A percentile compares a stretch with the other conserved stretches of the same genome.
Conservation (phyloP, 2,113 vertebrate species). For the Lepus europaeus region DNA sequence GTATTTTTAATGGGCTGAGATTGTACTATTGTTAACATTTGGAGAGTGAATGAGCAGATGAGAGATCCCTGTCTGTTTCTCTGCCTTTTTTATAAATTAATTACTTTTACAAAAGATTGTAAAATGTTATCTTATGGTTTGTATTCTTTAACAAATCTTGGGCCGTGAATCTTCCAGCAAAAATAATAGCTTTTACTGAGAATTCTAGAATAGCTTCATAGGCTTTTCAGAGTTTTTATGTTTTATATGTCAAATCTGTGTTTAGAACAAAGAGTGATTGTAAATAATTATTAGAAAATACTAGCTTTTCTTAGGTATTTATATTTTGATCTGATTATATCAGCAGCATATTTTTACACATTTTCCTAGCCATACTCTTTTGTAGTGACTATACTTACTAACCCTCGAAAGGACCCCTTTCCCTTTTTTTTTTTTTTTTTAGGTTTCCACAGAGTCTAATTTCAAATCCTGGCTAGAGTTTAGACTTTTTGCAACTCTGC, state of each 20-base stretch:
- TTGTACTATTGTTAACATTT: background rate
- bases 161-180: background rate
- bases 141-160: slow-evolving; percentile 34
- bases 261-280: slow-evolving; percentile 34
- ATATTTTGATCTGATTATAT: background rate
- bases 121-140: slow-evolving; percentile 38
- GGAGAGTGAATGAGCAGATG: too few species aligned
- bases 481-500: slow-evolving; percentile 34
- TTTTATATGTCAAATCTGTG: slow-evolving; percentile 11
- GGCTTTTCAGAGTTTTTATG: slow-evolving; percentile 27
- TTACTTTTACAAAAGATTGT: background rate
- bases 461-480: slow-evolving; percentile 41
- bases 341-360: slow-evolving; percentile 26
- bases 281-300: slow-evolving; percentile 31
- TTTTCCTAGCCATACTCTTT: slow-evolving; percentile 2
- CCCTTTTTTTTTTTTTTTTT: background rate
- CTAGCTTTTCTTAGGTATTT: slow-evolving; percentile 59
- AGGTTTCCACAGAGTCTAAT: slow-evolving; percentile 26
- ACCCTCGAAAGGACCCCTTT: background rate
- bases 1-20: slow-evolving; percentile 36
- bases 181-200: slow-evolving; percentile 29
- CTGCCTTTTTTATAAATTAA: too few species aligned
- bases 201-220: slow-evolving; percentile 4
- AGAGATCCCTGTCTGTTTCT: too few species aligned
- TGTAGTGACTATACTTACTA: background rate